These are phyloP conservation scores for Herminia tarsipennalis DNA, from an alignment of 2,888 invertebrate species.

Conservation along the genomic window DNA sequence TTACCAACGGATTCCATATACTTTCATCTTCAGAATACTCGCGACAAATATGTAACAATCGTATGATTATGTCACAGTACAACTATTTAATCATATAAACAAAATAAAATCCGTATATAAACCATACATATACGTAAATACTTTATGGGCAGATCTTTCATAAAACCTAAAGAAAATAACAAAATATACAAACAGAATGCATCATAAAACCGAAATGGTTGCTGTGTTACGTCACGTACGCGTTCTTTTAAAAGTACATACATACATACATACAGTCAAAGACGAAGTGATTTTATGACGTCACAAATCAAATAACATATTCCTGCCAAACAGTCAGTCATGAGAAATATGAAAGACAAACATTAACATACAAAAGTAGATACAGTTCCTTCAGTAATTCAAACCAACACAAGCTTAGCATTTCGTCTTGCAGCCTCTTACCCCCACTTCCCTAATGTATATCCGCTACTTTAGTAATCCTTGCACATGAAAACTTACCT, in stretches of 20 bases:
- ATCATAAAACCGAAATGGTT: constrained; percentile 21
- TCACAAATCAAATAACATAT: constrained; percentile 48
- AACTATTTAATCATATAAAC: too few species aligned
- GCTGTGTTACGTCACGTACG: constrained; percentile 13
- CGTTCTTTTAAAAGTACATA: constrained; percentile 30
- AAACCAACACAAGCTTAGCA: constrained; percentile 46
- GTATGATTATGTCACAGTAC: too few species aligned
- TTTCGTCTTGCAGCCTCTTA: constrained; percentile 46
- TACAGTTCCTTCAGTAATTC: constrained; percentile 43
- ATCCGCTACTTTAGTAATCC: constrained; percentile 26
- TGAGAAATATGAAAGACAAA: constrained; percentile 45
- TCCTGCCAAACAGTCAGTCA: constrained; percentile 39
- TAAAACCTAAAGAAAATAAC: constrained; percentile 11
- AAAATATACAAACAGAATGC: constrained; percentile 10
- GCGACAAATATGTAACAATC: too few species aligned
- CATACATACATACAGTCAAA: constrained; percentile 25
- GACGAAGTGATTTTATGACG: constrained; percentile 32
- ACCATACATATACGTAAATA: constrained; percentile 5
- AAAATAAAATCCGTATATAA: background rate
- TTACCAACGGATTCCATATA: too few species aligned
- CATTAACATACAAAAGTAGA: constrained; percentile 27
- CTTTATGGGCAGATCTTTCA: constrained; percentile 3
- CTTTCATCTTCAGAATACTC: too few species aligned
- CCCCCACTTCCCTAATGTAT: constrained; percentile 46
- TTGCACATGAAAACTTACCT: constrained; percentile 26